Evolutionary conservation across 37 sponge, comb jelly and placozoan genomes (phyloP), one percentile per base, ranked within the genome.

Genomic region (Bolinopsis microptera): DNA sequence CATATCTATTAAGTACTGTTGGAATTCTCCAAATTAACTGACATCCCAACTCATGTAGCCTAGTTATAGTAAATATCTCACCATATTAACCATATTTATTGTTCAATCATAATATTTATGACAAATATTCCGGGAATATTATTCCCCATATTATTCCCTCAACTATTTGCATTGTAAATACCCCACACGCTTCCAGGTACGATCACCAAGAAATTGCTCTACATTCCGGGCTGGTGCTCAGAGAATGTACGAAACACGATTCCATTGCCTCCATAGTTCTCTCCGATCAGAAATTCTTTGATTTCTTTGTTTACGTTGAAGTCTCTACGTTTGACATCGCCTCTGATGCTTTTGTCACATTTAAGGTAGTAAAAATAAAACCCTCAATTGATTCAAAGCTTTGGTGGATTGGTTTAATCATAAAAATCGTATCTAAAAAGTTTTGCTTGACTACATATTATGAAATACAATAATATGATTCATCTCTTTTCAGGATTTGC

Each of bases 291-390:
- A 93, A 94, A 9, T 96, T 99, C 92, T 97, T 92, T 92, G 93
- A 69, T 2, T 97, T 99, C 94, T 99, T 97, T 83, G 30, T 32
- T 0, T 99, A 94, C 70, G 98, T 99, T 25, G 98, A 99, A 83
- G 61, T 99, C 25, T 97, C 97, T 0, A 97, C 98, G 1, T 99
- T 99, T 95, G 99, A 99, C 92, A 95, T 99, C 38, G 97, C 99
- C 0, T 96, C 98, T 0, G 99, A 99, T 95, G 98, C 97, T 13
- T 99, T 99, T 86, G 86, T 98, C 5, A 95, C 97, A 21, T 98
- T 98, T 69, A 96, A 95, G 94, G 96, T 96, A 70, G 32, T n/a
- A n/a, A n/a, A n/a, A n/a, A n/a, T n/a, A n/a, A n/a, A n/a, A n/a
- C n/a, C n/a, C n/a, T 38, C 33, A 21, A 39, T 48, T 93, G 75